These are phyloP conservation scores for Muntiacus muntjak DNA, from an alignment of 2,113 vertebrate genomes.

Conservation along the genomic window DNA sequence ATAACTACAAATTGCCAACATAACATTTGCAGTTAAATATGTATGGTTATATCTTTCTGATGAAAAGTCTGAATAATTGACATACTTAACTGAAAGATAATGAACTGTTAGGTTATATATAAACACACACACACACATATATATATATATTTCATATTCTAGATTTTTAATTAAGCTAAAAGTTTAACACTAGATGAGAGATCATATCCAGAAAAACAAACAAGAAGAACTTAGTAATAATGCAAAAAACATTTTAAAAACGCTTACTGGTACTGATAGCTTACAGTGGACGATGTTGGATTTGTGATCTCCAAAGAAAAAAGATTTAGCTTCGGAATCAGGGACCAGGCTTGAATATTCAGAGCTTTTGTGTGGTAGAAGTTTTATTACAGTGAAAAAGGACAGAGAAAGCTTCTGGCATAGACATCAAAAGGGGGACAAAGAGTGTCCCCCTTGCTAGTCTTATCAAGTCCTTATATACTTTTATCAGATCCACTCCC, in stretches of 20 bases:
- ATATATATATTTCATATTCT: neutral
- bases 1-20: neutral
- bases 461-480: neutral
- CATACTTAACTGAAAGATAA: neutral
- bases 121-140: too few species aligned
- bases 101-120: neutral
- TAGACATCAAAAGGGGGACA: neutral
- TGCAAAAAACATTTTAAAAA: neutral
- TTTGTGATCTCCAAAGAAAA: neutral
- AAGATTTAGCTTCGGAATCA: neutral
- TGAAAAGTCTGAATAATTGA: neutral
- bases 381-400: neutral
- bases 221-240: neutral
- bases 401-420: neutral
- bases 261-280: neutral
- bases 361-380: neutral
- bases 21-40: neutral
- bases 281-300: neutral
- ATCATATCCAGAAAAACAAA: neutral
- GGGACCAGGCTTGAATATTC: neutral
- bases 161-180: constrained; percentile 2
- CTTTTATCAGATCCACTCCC: neutral
- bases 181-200: neutral
- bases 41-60: neutral
- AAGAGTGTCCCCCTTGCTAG: neutral